phyloP scores from a whole-genome alignment of 2,888 invertebrate genomes.

The Lobophora halterata region DNA sequence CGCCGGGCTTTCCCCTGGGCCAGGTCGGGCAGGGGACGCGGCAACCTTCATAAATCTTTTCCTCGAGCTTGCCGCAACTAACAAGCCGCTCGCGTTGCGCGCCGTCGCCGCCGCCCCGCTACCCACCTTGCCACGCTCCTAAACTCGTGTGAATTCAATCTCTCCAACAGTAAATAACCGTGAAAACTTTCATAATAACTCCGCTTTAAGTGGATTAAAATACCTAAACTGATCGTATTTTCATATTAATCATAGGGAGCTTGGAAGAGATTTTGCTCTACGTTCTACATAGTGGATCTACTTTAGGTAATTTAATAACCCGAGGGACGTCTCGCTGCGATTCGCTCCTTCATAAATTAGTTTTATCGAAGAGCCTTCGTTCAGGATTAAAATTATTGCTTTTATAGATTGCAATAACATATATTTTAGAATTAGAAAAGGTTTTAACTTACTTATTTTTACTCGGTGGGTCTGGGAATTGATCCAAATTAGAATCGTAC shows the following conservation, averaged over 20 bases:
- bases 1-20: conserved; percentile 67
- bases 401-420: conserved; percentile 39
- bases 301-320: conserved; percentile 60
- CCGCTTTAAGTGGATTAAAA: conserved; percentile 68
- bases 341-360: conserved; percentile 60
- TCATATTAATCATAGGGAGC: conserved; percentile 64
- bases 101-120: conserved; percentile 28
- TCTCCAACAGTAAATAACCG: conserved; percentile 58
- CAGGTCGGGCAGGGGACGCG: conserved; percentile 61
- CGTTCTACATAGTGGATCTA: conserved; percentile 34
- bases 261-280: conserved; percentile 47
- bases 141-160: conserved; percentile 15
- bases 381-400: conserved; percentile 57
- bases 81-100: conserved; percentile 62
- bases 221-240: conserved; percentile 55
- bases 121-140: conserved; percentile 16
- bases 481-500: no score
- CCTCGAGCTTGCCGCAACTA: conserved; percentile 69
- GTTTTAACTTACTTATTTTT: conserved; percentile 6
- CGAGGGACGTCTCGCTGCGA: conserved; percentile 55
- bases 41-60: conserved; percentile 77
- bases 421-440: conserved; percentile 21
- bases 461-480: no score
- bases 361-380: conserved; percentile 58
- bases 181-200: conserved; percentile 68